Base-by-base conservation (phyloP, 2,888 invertebrate genomes). In the Exephanes ischioxanthus region DNA sequence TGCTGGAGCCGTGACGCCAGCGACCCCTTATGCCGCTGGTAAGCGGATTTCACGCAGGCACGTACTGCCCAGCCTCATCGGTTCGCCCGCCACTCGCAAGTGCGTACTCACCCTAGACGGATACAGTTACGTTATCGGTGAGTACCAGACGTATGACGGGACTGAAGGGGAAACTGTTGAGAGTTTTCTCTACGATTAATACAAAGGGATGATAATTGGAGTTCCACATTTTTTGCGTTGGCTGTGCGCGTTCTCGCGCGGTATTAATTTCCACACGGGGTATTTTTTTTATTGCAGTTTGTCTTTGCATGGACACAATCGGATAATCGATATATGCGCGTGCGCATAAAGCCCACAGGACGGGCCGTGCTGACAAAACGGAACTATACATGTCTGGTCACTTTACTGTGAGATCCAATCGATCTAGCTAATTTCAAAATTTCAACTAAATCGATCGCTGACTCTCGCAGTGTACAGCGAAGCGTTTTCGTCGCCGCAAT, bases 41-140 rank as follows among this genome's bases (percentile, higher is more conserved):
- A 91, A 89, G 90, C 90, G 91, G 87, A 88, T 89, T 87, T 88
- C 91, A 67, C 91, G 90, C 16, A 88, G 82, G 88, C 92, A 89
- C 91, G 91, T 93, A 88, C 90, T 83, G 92, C 88, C 91, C 90
- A 90, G 92, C 92, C 91, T 93, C 92, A 92, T 93, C 93, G 91
- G 89, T 94, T 95, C 90, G 45, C 88, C 94, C 71, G 96, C 96
- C 85, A 95, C 97, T 33, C 95, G 97, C 92, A 97, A 97, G 94
- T 98, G 97, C 95, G 97, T 97, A 87, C 96, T 97, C 88, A 97
- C 97, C 68, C 95, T 98, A 89, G 97, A 97, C 94, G 97, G 97
- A 91, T 97, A 97, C 95, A 97, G 97, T 87, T 98, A 98, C 94
- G 97, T 97, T 90, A 98, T 98, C 95, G 97, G 98, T 97, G 94